Base-by-base conservation (phyloP, 2,888 invertebrate genomes). In the Agapetus fuscipes region DNA sequence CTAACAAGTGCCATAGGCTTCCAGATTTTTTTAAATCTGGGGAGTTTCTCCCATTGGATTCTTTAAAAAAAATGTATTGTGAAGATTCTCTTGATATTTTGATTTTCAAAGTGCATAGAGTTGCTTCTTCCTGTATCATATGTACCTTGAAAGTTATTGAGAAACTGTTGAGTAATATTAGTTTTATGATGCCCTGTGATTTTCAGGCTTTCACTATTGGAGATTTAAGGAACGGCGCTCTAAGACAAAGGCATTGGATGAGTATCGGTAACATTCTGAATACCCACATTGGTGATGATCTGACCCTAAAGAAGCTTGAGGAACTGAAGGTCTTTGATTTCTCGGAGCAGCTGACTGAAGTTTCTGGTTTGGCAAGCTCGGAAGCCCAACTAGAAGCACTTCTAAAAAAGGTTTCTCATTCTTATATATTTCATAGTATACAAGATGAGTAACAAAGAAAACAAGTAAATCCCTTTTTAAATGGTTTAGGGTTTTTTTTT, bases 341-440 rank as follows among this genome's bases (percentile, higher is more conserved):
- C 51, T 75, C 78, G 0, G 76, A 81, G 7, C 77, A 81, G 45
- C 60, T 94, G 11, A 82, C 84, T 76, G 88, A 91, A 55, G 78
- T 93, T 6, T 84, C 90, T 0, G 83, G 82, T 0, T 85, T 88
- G 56, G 93, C 93, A 0, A 88, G 85, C 51, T 88, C 90, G 2
- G 93, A 94, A 58, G 81, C 83, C 3, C 81, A 83, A 4, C 69
- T 93, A 9, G 91, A 93, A 60, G 63, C 66, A 5, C 71, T 91
- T 53, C 64, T 93, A 4, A 84, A 81, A 54, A 87, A 82, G 70
- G 82, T 79, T 51, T n/a, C n/a, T n/a, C n/a, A n/a, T n/a, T n/a
- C n/a, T n/a, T n/a, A n/a, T n/a, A n/a, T n/a, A n/a, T n/a, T n/a
- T n/a, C n/a, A n/a, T n/a, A n/a, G n/a, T n/a, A n/a, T n/a, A n/a